Evolutionary conservation across 2,113 vertebrate genomes (phyloP).

Genomic region (human (Homo sapiens)): GRCh38 chr18:67872501-67873000

Average conservation of each 20-base stretch:
- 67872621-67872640: neutral
- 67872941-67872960: neutral
- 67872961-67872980: neutral
- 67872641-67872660: neutral
- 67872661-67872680: neutral
- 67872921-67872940: neutral
- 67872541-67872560: neutral
- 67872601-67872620: neutral
- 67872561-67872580: neutral
- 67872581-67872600: neutral
- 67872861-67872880: neutral
- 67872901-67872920: neutral
- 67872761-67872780: neutral
- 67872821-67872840: too few relatives aligned
- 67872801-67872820: neutral
- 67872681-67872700: neutral
- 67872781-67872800: neutral
- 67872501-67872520: neutral
- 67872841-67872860: neutral
- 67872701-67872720: neutral
- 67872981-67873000: slow-evolving; percentile 12
- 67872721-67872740: neutral
- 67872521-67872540: neutral
- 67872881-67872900: neutral
- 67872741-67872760: neutral